phyloP scores from a whole-genome alignment of 2,888 invertebrate genomes.

The Clivina fossor region DNA sequence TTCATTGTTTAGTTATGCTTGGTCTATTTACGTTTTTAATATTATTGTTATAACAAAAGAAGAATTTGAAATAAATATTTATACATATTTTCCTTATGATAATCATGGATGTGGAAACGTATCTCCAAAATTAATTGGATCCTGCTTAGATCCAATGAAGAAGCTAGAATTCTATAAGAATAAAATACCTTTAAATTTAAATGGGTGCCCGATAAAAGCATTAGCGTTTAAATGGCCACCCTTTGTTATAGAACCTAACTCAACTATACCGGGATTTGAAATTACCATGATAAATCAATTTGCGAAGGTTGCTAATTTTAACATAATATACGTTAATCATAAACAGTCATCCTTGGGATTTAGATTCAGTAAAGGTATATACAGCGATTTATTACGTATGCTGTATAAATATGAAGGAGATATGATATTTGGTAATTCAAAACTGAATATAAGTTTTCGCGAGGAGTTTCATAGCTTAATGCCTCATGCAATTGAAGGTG shows the following conservation, averaged over 20 bases:
- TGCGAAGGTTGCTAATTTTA: conserved; percentile 11
- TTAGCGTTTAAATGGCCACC: conserved; percentile 8
- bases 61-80: conserved; percentile 1
- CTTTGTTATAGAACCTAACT: conserved; percentile 7
- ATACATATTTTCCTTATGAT: conserved; percentile 19
- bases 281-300: conserved; percentile 10
- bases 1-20: conserved; percentile 3
- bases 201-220: conserved; percentile 8
- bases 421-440: conserved; percentile 11
- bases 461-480: conserved; percentile 12
- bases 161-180: conserved; percentile 2
- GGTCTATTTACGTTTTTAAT: conserved; percentile 16
- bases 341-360: conserved; percentile 3
- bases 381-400: conserved; percentile 4
- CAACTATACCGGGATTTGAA: conserved; percentile 1
- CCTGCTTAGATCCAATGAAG: neutral
- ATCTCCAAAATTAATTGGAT: neutral
- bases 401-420: conserved; percentile 18
- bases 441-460: conserved; percentile 9
- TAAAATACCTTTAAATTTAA: conserved; percentile 12
- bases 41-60: conserved; percentile 6
- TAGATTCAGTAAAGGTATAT: neutral
- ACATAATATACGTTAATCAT: conserved; percentile 11
- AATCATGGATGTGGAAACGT: conserved; percentile 6
- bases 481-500: conserved; percentile 2